Percentiles rank a stretch among this genome's conserved stretches.
Evolutionary conservation across 2,888 invertebrate genomes (phyloP).

Genomic region (Plagodis dolabraria): DNA sequence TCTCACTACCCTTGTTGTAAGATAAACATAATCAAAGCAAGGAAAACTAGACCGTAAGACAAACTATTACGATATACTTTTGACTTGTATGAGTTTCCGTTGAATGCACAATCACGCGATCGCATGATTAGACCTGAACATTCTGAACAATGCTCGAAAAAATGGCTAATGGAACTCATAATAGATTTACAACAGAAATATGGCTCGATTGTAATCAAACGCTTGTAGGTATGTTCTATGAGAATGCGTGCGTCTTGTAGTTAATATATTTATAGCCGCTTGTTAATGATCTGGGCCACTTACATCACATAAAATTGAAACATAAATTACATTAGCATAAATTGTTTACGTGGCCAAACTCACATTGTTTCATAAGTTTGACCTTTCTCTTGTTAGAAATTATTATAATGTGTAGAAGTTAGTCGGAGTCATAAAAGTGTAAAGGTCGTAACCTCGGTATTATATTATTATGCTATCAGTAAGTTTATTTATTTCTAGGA

Average conservation of each 20-base stretch:
- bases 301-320: slow-evolving; percentile 16
- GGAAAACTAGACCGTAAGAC: slow-evolving; percentile 5
- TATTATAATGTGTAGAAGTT: no score
- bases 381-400: neutral
- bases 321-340: slow-evolving; percentile 24
- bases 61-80: slow-evolving; percentile 8
- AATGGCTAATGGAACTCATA: slow-evolving; percentile 53
- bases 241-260: slow-evolving; percentile 25
- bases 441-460: no score
- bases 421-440: no score
- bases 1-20: slow-evolving; percentile 15
- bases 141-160: slow-evolving; percentile 39
- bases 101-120: slow-evolving; percentile 41
- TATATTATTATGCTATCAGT: no score
- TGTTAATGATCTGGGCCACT: slow-evolving; percentile 17
- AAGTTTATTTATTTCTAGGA: no score
- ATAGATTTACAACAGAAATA: slow-evolving; percentile 56
- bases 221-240: slow-evolving; percentile 17
- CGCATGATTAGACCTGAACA: slow-evolving; percentile 42
- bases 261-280: slow-evolving; percentile 24
- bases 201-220: slow-evolving; percentile 38
- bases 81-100: slow-evolving; percentile 15
- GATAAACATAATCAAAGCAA: slow-evolving; percentile 17
- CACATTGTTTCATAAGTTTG: neutral
- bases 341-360: slow-evolving; percentile 6